These are phyloP conservation scores for Tryphoninae sp. DNA, from an alignment of 2,888 invertebrate species.

Conservation along the genomic window DNA sequence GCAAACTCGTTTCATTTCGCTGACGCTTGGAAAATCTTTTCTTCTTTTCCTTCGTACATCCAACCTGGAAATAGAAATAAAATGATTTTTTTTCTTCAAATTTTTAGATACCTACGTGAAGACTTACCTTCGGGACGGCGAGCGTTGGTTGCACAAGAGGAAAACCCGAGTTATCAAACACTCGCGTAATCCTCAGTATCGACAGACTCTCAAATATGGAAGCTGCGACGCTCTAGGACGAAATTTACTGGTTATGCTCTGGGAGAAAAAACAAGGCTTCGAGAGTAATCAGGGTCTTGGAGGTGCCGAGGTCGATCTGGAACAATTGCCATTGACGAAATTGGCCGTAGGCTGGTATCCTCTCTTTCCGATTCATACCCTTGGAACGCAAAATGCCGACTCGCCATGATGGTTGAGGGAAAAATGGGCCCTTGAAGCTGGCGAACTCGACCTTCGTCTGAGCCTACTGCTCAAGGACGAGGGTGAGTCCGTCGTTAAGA, in stretches of 20 bases:
- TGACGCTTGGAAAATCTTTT: constrained; percentile 56
- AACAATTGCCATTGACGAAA: constrained; percentile 90
- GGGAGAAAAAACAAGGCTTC: constrained; percentile 94
- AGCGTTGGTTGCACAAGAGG: constrained; percentile 94
- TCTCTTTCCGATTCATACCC: constrained; percentile 92
- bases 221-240: constrained; percentile 89
- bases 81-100: neutral
- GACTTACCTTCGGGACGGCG: constrained; percentile 94
- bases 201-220: constrained; percentile 92
- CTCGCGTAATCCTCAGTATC: constrained; percentile 92
- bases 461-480: constrained; percentile 79
- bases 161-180: constrained; percentile 93
- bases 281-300: constrained; percentile 92
- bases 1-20: constrained; percentile 54
- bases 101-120: constrained; percentile 94
- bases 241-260: constrained; percentile 94
- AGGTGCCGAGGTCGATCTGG: constrained; percentile 92
- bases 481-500: constrained; percentile 77
- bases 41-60: neutral
- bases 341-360: constrained; percentile 95
- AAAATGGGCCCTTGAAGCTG: constrained; percentile 80
- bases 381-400: constrained; percentile 86
- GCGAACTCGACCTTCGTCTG: constrained; percentile 79
- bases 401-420: constrained; percentile 82
- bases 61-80: neutral